A percentile compares a stretch with the other conserved stretches of the same genome.
phyloP scores from a whole-genome alignment of 1,140 invertebrate species.

The Drosophila triauraria region DNA sequence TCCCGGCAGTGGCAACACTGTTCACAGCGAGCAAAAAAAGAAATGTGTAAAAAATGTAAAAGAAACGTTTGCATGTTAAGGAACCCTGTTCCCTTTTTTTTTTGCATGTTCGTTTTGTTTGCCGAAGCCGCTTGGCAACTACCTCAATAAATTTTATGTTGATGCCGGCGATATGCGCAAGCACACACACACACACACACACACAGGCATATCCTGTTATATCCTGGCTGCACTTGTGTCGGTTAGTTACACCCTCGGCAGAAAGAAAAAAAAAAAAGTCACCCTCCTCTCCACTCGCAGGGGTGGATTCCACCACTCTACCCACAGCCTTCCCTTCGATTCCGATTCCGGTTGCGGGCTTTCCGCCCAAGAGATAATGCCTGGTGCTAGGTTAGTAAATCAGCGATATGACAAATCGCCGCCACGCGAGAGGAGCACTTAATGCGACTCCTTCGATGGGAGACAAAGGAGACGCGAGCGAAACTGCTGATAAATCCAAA shows the following conservation, averaged over 20 bases:
- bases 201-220: slow-evolving; percentile 16
- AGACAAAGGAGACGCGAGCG: slow-evolving; percentile 62
- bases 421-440: slow-evolving; percentile 42
- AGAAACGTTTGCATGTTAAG: slow-evolving; percentile 57
- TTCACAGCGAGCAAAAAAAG: slow-evolving; percentile 6
- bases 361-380: slow-evolving; percentile 65
- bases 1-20: slow-evolving; percentile 31
- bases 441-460: slow-evolving; percentile 43
- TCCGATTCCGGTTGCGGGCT: slow-evolving; percentile 14
- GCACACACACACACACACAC: slow-evolving; percentile 28
- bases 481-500: slow-evolving; percentile 76
- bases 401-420: slow-evolving; percentile 77
- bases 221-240: slow-evolving; percentile 50
- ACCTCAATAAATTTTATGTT: slow-evolving; percentile 81
- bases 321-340: not conserved
- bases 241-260: slow-evolving; percentile 51
- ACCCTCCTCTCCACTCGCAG: slow-evolving; percentile 25
- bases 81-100: slow-evolving; percentile 19
- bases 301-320: slow-evolving; percentile 33
- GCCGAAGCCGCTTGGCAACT: slow-evolving; percentile 59
- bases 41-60: slow-evolving; percentile 6
- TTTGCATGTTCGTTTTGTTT: slow-evolving; percentile 42
- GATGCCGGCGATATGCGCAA: slow-evolving; percentile 61
- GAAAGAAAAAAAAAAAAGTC: slow-evolving; percentile 17
- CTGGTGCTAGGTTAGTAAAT: slow-evolving; percentile 76